These are phyloP conservation scores for Chaetophractus vellerosus DNA, from an alignment of 2,797 vertebrate species.

Conservation along the genomic window DNA sequence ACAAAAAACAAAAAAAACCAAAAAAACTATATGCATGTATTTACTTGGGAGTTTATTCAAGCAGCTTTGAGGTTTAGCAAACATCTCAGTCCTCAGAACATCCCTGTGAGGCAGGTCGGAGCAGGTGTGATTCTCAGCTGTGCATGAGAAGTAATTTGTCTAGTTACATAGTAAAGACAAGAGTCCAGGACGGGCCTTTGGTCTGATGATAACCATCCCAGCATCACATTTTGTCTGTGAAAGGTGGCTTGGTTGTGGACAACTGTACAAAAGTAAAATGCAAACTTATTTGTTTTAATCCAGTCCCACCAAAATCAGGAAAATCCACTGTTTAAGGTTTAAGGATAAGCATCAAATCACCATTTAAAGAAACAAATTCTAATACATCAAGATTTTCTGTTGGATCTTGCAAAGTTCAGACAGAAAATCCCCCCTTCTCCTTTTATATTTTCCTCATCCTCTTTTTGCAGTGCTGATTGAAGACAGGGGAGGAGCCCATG, in stretches of 20 bases:
- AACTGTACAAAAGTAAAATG: slow-evolving; percentile 46
- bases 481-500: slow-evolving; percentile 96
- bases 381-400: neutral
- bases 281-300: slow-evolving; percentile 31
- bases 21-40: neutral
- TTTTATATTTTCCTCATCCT: slow-evolving; percentile 95
- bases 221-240: neutral
- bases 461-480: slow-evolving; percentile 97
- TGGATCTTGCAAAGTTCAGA: neutral
- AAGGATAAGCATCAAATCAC: slow-evolving; percentile 4
- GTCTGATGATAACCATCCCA: neutral
- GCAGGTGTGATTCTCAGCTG: neutral
- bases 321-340: neutral
- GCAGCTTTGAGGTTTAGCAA: neutral
- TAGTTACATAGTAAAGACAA: neutral
- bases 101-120: neutral
- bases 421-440: neutral
- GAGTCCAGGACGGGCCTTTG: neutral
- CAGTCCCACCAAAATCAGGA: slow-evolving; percentile 20
- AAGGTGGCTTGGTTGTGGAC: slow-evolving; percentile 38
- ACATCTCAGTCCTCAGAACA: neutral
- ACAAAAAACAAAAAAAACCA: neutral
- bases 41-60: slow-evolving; percentile 16
- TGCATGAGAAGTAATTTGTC: neutral
- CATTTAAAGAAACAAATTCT: slow-evolving; percentile 21